A percentile compares a stretch with the other conserved stretches of the same genome.
These are phyloP conservation scores for Lepidochitona cinerea DNA, from an alignment of 2,888 invertebrate genomes.

Conservation along the genomic window DNA sequence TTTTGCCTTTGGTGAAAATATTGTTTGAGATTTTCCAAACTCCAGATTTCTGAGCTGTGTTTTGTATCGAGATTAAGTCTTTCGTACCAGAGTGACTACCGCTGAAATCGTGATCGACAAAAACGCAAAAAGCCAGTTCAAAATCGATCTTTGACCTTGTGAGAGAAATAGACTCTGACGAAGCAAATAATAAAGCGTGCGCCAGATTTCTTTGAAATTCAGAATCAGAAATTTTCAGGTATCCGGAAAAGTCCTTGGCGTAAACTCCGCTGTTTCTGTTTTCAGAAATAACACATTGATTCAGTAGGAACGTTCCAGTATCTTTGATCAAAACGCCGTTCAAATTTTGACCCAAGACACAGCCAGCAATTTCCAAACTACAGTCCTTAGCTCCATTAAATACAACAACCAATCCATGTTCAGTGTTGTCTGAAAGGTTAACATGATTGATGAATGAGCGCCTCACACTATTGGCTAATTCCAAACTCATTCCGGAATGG, in stretches of 20 bases:
- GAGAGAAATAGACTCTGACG: neutral
- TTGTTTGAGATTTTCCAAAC: neutral
- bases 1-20: neutral
- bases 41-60: constrained; percentile 3
- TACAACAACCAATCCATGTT: neutral
- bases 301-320: neutral
- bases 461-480: neutral
- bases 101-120: neutral
- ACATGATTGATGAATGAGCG: neutral
- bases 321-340: neutral
- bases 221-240: neutral
- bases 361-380: neutral
- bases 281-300: neutral
- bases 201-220: neutral
- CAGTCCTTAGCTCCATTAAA: neutral
- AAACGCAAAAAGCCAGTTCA: neutral
- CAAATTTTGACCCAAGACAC: neutral
- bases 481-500: neutral
- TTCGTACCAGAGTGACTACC: neutral
- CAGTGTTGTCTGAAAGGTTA: neutral
- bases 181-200: neutral
- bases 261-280: neutral
- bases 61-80: neutral
- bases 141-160: neutral
- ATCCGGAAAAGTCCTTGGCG: neutral